Evolutionary conservation across 2,888 invertebrate species (phyloP), one percentile per base, ranked within the genome.

Genomic region (Andrena haemorrhoa): DNA sequence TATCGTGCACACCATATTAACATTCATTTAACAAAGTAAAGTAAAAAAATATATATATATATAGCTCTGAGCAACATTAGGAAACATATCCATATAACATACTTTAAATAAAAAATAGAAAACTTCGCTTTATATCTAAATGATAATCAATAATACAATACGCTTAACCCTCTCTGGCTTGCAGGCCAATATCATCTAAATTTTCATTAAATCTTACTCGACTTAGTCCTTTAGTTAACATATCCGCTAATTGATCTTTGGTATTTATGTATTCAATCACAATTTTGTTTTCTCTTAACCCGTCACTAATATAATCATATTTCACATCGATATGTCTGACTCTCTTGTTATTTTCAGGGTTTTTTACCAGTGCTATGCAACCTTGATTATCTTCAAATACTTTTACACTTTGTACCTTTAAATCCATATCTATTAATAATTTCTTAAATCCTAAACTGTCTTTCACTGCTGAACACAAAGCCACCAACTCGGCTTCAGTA

Each of bases 321-420:
- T 66, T 49, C 2, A 66, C 26, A 26, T 66, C 66, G 1, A 66
- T 66, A n/a, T 49, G 51, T 51, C 16, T 66, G 1, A 66, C 66
- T 29, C 51, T 29, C n/a, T 29, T 66, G n/a, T 66, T 66, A 2
- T 51, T 51, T 26, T 51, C 49, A 0, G 66, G 66, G 10, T 66
- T 66, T 51, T 12, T 66, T 2, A 66, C 12, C 2, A 66, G 8
- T 10, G 16, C 29, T 29, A 73, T 73, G 12, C 65, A 73, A 8
- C 35, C 60, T 51, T 71, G 61, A 23, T 71, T 71, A 12, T 71
- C 71, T 2, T 71, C 51, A 56, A 31, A 61, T 16, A 71, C 23
- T 31, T 26, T 51, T n/a, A 66, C 1, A 49, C 12, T 66, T n/a
- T 49, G 16, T 10, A 47, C 26, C 10, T 7, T 16, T 20, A 65